phyloP scores from a whole-genome alignment of 1,140 invertebrate genomes.

The Meloidogyne exigua region DNA sequence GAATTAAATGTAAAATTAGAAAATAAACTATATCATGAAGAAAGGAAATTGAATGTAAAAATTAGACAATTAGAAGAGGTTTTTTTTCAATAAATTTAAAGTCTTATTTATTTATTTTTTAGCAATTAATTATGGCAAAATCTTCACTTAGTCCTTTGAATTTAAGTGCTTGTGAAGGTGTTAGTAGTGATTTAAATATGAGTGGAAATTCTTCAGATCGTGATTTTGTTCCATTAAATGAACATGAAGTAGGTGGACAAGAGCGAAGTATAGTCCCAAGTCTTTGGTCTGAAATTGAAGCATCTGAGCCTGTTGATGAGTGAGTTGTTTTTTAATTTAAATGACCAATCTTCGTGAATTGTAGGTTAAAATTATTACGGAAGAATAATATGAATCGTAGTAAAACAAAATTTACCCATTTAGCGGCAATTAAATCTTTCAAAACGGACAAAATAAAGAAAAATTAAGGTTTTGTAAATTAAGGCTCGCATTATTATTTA shows the following conservation, averaged over 20 bases:
- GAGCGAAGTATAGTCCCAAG: conserved; percentile 14
- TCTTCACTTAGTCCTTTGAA: conserved; percentile 32
- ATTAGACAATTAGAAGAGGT: conserved; percentile 40
- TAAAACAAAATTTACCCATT: too few relatives aligned
- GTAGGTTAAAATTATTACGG: too few relatives aligned
- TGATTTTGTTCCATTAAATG: conserved; percentile 30
- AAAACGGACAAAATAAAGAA: too few relatives aligned
- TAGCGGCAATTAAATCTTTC: too few relatives aligned
- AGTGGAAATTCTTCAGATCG: conserved; percentile 37
- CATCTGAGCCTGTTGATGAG: conserved; percentile 15
- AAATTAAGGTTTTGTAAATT: too few relatives aligned
- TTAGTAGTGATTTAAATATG: conserved; percentile 35
- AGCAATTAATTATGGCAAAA: conserved; percentile 34
- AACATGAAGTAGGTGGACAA: not conserved
- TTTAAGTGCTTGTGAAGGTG: conserved; percentile 18
- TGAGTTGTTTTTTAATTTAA: not conserved
- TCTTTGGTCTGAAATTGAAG: conserved; percentile 37
- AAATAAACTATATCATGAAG: conserved; percentile 42
- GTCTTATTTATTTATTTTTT: not conserved
- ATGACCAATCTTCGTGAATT: too few relatives aligned
- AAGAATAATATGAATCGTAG: too few relatives aligned
- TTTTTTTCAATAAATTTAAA: not conserved
- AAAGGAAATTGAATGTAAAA: conserved; percentile 29
- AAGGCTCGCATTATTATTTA: too few relatives aligned
- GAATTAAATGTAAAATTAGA: conserved; percentile 35